These are phyloP conservation scores for Bombus soroeensis DNA, from an alignment of 1,140 invertebrate species.

Conservation along the genomic window DNA sequence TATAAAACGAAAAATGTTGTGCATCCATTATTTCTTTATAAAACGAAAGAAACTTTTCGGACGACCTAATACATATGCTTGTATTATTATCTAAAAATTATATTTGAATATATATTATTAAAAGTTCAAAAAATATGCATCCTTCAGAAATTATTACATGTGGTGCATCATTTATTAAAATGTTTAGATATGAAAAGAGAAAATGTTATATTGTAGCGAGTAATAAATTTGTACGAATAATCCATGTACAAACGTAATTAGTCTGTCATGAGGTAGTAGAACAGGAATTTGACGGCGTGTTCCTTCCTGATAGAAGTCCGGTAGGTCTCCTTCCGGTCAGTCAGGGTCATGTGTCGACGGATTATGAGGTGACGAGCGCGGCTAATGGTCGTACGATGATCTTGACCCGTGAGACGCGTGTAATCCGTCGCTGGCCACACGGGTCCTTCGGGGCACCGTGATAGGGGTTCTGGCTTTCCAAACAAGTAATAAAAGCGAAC, in stretches of 20 bases:
- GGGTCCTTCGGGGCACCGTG: slow-evolving; percentile 54
- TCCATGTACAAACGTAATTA: background rate
- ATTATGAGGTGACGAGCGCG: slow-evolving; percentile 68
- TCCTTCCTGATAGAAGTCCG: slow-evolving; percentile 36
- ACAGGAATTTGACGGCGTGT: slow-evolving; percentile 39
- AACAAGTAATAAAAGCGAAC: slow-evolving; percentile 77
- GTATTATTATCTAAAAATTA: no score
- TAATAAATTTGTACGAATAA: background rate
- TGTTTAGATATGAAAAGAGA: background rate
- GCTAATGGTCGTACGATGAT: slow-evolving; percentile 71
- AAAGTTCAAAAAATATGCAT: no score
- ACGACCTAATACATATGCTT: no score
- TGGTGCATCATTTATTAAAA: no score
- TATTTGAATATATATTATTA: no score
- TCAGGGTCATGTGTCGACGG: slow-evolving; percentile 73
- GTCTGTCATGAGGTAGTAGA: slow-evolving; percentile 13
- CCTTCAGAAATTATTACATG: no score
- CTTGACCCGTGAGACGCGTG: slow-evolving; percentile 75
- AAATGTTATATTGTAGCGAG: background rate
- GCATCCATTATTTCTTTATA: no score
- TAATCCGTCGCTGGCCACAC: slow-evolving; percentile 68
- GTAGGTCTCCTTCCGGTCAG: slow-evolving; percentile 68
- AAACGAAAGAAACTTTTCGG: no score
- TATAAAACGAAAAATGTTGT: no score
- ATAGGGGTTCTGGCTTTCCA: slow-evolving; percentile 64